Conservation (phyloP, 2,113 vertebrate species). For the Elaphurus davidianus region DNA sequence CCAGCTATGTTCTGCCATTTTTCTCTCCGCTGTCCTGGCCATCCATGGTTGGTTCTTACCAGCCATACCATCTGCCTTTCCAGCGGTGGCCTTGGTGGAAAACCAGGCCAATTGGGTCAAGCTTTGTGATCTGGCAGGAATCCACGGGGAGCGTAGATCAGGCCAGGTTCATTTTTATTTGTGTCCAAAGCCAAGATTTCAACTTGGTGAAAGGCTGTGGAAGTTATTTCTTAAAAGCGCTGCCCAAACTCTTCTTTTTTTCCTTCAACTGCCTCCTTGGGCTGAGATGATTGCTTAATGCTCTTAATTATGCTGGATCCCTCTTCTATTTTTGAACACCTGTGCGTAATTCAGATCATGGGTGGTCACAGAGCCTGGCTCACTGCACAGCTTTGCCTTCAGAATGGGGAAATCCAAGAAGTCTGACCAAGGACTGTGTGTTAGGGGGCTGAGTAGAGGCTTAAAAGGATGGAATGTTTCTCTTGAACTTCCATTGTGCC, state of each 20-base stretch:
- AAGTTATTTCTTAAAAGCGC: slow-evolving; percentile 65
- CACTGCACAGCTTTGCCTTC: background rate
- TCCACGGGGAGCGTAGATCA: slow-evolving; percentile 51
- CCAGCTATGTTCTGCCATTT: background rate
- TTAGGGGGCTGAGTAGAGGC: background rate
- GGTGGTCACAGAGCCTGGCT: slow-evolving; percentile 54
- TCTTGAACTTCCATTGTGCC: background rate
- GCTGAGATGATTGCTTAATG: slow-evolving; percentile 63
- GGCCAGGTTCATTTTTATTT: slow-evolving; percentile 65
- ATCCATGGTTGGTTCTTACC: background rate
- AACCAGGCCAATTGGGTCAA: slow-evolving; percentile 61
- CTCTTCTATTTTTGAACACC: slow-evolving; percentile 52
- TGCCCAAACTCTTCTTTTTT: slow-evolving; percentile 34
- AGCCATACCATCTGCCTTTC: slow-evolving; percentile 43
- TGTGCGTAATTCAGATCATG: slow-evolving; percentile 58
- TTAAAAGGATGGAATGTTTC: background rate
- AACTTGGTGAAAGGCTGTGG: slow-evolving; percentile 71
- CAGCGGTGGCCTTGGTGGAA: slow-evolving; percentile 3
- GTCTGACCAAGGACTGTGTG: background rate
- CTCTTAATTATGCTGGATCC: slow-evolving; percentile 57
- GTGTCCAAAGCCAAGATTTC: slow-evolving; percentile 67
- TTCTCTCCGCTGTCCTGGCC: background rate
- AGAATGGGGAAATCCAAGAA: background rate
- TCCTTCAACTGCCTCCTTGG: slow-evolving; percentile 49
- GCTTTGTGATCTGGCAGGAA: slow-evolving; percentile 60